Conservation (phyloP, 2,888 invertebrate species). For the Augochlorella aurata region DNA sequence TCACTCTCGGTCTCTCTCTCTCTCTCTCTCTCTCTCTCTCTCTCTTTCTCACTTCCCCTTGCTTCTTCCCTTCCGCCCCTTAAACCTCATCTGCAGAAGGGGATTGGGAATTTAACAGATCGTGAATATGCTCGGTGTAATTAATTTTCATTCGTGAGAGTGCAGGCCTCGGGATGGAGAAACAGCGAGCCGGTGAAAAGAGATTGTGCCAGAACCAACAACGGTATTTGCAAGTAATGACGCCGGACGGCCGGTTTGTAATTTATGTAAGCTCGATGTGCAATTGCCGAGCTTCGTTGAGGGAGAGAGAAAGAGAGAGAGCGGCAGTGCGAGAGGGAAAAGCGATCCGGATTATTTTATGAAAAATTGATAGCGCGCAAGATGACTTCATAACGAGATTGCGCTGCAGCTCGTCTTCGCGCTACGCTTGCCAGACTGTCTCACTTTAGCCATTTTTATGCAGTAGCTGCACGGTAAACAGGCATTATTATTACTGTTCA, state of each 20-base stretch:
- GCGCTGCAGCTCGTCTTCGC: not conserved
- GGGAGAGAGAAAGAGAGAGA: not conserved
- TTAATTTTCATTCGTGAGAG: conserved; percentile 43
- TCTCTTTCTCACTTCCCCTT: not conserved
- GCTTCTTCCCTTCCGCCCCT: not conserved
- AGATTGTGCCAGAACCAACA: not conserved
- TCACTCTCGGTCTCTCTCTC: not conserved
- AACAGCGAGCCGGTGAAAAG: not conserved
- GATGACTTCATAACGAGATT: not conserved
- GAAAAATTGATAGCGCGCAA: conserved; percentile 7
- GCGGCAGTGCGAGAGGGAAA: not conserved
- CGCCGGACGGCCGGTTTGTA: not conserved
- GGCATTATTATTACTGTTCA: not conserved
- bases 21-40: not conserved
- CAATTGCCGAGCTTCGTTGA: not conserved
- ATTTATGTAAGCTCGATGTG: conserved; percentile 7
- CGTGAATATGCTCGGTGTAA: conserved; percentile 46
- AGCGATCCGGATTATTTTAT: not conserved
- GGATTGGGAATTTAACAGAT: conserved; percentile 41
- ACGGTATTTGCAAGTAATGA: not conserved
- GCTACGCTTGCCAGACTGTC: not conserved
- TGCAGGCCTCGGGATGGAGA: not conserved
- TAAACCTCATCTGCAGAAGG: not conserved
- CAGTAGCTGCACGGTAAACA: not conserved
- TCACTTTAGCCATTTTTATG: not conserved